Percentiles rank a stretch among this genome's conserved stretches.
These are phyloP conservation scores for Ophioderma brevispina DNA, from an alignment of 35 echinoderm and acorn worm genomes.

Conservation along the genomic window DNA sequence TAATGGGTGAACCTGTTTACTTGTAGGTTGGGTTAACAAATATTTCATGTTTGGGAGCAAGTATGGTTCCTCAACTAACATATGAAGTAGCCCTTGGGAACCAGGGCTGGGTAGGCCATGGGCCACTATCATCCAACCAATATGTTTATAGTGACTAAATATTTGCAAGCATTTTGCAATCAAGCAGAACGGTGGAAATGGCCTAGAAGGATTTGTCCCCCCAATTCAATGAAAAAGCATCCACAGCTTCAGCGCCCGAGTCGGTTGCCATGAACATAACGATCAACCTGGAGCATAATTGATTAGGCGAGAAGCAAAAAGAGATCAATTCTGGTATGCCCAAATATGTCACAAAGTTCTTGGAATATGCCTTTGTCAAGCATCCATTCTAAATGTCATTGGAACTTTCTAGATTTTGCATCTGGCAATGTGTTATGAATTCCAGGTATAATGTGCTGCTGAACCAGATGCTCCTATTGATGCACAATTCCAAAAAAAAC, in stretches of 20 bases:
- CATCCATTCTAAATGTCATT: constrained; percentile 44
- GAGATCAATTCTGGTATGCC: constrained; percentile 59
- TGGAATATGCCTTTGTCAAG: constrained; percentile 25
- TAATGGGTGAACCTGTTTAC: constrained; percentile 6
- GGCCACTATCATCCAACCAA: constrained; percentile 61
- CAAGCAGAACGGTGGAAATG: constrained; percentile 59
- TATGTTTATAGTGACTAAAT: constrained; percentile 39
- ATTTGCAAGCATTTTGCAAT: constrained; percentile 68
- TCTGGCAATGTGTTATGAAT: constrained; percentile 44
- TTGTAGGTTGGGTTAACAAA: constrained; percentile 18
- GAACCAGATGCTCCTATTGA: constrained; percentile 46
- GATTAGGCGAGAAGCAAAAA: constrained; percentile 55
- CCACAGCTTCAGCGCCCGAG: constrained; percentile 24
- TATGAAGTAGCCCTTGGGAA: constrained; percentile 49
- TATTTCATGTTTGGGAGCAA: constrained; percentile 18
- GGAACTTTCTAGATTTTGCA: constrained; percentile 21
- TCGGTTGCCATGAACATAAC: constrained; percentile 78
- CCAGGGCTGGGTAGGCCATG: constrained; percentile 87
- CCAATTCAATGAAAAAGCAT: constrained; percentile 72
- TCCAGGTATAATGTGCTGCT: constrained; percentile 52
- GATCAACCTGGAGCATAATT: constrained; percentile 35
- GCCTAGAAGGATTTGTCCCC: constrained; percentile 57
- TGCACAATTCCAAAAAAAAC: constrained; percentile 66
- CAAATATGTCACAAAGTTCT: constrained; percentile 2
- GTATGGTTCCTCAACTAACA: constrained; percentile 36